These are phyloP conservation scores for Eilema caniola DNA, from an alignment of 2,888 invertebrate genomes.

Conservation along the genomic window DNA sequence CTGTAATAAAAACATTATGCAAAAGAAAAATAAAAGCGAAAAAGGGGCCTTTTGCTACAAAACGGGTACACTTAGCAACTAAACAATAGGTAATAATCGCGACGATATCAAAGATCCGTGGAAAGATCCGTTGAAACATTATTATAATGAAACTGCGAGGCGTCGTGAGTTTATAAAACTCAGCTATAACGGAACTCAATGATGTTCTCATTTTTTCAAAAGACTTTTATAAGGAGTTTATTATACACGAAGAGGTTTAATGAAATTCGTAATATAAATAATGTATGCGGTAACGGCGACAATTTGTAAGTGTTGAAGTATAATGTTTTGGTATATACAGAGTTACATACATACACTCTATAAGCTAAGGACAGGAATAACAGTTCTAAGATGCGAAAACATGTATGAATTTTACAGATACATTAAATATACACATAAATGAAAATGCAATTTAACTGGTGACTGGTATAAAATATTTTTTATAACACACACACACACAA, in stretches of 20 bases:
- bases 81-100: slow-evolving; percentile 50
- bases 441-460: neutral
- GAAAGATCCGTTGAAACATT: slow-evolving; percentile 57
- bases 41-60: slow-evolving; percentile 29
- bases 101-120: slow-evolving; percentile 56
- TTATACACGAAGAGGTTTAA: neutral
- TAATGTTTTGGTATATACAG: neutral
- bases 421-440: too few species aligned
- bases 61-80: slow-evolving; percentile 35
- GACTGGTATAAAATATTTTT: too few species aligned
- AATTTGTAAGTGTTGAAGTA: neutral
- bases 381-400: too few species aligned
- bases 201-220: neutral
- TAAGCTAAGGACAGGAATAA: too few species aligned
- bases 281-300: neutral
- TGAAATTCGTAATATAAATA: neutral
- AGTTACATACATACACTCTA: neutral
- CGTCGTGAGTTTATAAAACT: slow-evolving; percentile 19
- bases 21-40: slow-evolving; percentile 35
- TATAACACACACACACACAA: too few species aligned
- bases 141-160: slow-evolving; percentile 56
- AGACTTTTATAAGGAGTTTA: slow-evolving; percentile 4
- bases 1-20: slow-evolving; percentile 47
- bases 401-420: too few species aligned
- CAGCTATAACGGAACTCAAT: neutral